phyloP scores from a whole-genome alignment of 2,888 invertebrate species.

The Perizoma flavofasciatum region DNA sequence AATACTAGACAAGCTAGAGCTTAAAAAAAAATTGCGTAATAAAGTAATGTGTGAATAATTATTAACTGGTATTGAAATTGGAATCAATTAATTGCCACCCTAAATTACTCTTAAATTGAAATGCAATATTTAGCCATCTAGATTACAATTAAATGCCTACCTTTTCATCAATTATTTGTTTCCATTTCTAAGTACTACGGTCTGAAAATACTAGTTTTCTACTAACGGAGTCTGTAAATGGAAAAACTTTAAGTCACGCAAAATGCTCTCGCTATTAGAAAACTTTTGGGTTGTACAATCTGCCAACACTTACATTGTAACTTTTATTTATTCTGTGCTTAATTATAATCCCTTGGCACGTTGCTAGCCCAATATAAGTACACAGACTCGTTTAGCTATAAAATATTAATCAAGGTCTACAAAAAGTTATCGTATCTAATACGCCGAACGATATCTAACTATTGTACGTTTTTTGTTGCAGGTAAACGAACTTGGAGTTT shows the following conservation, averaged over 20 bases:
- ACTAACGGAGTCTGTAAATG: neutral
- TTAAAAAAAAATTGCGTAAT: no score
- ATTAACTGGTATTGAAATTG: no score
- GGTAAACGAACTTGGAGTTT: slow-evolving; percentile 42
- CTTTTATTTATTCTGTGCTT: slow-evolving; percentile 12
- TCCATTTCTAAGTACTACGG: no score
- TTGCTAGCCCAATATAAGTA: slow-evolving; percentile 5
- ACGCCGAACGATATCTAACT: slow-evolving; percentile 32
- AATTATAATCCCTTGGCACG: slow-evolving; percentile 14
- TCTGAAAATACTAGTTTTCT: no score
- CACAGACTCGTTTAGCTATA: slow-evolving; percentile 18
- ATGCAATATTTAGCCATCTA: no score
- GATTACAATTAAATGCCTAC: no score
- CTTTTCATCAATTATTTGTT: no score
- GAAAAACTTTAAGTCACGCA: neutral
- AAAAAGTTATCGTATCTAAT: slow-evolving; percentile 36
- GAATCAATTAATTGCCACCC: no score
- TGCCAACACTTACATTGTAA: neutral
- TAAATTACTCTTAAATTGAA: no score
- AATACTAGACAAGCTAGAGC: no score
- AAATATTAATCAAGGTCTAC: slow-evolving; percentile 35
- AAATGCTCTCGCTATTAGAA: slow-evolving; percentile 6
- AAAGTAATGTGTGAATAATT: no score
- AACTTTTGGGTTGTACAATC: slow-evolving; percentile 13
- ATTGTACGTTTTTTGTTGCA: slow-evolving; percentile 44